phyloP scores from a whole-genome alignment of 2,797 vertebrate species.

The Cichlasoma orientale region DNA sequence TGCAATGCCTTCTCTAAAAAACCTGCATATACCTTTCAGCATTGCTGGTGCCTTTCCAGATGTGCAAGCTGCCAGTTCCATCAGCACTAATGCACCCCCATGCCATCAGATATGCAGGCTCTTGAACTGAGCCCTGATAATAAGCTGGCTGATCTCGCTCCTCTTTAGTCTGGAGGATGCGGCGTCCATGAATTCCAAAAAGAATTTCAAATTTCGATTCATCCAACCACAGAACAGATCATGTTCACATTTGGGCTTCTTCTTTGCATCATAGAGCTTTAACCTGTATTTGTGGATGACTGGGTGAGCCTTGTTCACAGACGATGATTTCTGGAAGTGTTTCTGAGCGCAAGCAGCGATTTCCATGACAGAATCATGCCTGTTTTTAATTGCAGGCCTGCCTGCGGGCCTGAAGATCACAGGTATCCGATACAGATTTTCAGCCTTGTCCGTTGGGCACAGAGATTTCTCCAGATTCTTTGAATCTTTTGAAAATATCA shows the following conservation, averaged over 20 bases:
- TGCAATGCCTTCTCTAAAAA: neutral
- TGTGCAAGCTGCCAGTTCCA: neutral
- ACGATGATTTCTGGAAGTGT: neutral
- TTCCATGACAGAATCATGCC: neutral
- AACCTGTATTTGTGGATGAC: neutral
- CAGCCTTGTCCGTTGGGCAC: neutral
- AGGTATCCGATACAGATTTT: too few species aligned
- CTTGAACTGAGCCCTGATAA: neutral
- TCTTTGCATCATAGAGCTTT: neutral
- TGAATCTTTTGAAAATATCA: neutral
- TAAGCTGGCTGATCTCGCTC: neutral
- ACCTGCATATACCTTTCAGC: neutral
- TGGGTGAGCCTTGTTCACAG: neutral
- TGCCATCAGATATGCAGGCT: neutral
- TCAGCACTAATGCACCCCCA: neutral
- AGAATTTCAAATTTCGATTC: neutral
- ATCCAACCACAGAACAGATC: neutral
- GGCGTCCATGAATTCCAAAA: neutral
- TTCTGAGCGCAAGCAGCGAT: neutral
- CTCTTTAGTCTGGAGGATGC: neutral
- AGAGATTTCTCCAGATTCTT: neutral
- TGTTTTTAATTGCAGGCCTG: neutral
- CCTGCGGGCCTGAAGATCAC: neutral
- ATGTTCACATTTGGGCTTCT: neutral
- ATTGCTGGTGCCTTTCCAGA: neutral